Conservation (phyloP, 2,888 invertebrate genomes). For the Zaprionus obscuricornis region DNA sequence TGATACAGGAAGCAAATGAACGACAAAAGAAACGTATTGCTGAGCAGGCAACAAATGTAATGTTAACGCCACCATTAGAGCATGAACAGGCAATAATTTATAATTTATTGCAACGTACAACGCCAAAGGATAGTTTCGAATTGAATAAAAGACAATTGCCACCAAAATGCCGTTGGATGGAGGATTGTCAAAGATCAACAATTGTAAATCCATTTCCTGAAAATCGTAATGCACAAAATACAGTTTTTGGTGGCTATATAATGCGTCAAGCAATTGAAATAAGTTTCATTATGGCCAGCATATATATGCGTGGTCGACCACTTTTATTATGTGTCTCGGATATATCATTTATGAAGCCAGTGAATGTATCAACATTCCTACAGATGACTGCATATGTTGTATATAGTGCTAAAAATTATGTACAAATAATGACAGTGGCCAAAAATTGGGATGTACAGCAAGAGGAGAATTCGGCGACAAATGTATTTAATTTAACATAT, state of each 20-base stretch:
- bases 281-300: conserved; percentile 87
- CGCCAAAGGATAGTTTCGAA: conserved; percentile 84
- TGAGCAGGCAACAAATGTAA: conserved; percentile 85
- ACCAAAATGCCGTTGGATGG: conserved; percentile 87
- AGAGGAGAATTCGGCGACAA: conserved; percentile 84
- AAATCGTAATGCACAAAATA: conserved; percentile 90
- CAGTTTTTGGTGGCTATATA: conserved; percentile 90
- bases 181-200: conserved; percentile 85
- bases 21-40: conserved; percentile 84
- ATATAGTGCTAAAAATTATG: conserved; percentile 84
- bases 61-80: conserved; percentile 86
- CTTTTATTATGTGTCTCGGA: conserved; percentile 87
- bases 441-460: conserved; percentile 85
- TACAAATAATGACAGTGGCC: conserved; percentile 88
- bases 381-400: conserved; percentile 88
- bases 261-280: conserved; percentile 91
- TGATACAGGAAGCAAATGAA: conserved; percentile 85
- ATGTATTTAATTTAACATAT: conserved; percentile 89
- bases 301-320: conserved; percentile 86
- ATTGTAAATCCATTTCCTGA: conserved; percentile 86
- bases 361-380: conserved; percentile 88
- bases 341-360: conserved; percentile 88
- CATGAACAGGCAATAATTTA: conserved; percentile 88
- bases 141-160: conserved; percentile 85
- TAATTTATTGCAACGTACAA: conserved; percentile 86